Conservation (phyloP, 2,797 vertebrate genomes). For the Melanotaenia trifasciata region DNA sequence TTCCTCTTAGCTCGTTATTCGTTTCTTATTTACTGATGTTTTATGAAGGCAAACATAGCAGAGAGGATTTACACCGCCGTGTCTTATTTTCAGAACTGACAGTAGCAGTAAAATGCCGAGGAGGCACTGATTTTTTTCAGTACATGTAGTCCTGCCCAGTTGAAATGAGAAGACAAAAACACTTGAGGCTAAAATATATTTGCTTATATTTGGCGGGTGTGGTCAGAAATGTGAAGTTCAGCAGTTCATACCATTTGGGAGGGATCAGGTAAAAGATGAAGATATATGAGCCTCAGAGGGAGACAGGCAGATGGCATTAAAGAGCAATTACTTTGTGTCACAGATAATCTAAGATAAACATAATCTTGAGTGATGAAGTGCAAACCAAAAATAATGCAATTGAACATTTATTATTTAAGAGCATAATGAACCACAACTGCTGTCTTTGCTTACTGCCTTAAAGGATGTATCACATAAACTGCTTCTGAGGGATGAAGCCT, state of each 20-base stretch:
- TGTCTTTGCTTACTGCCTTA: conserved; percentile 7
- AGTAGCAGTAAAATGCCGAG: conserved; percentile 16
- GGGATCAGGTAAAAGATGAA: conserved; percentile 29
- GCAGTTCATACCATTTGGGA: conserved; percentile 12
- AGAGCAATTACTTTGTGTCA: conserved; percentile 46
- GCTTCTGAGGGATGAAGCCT: conserved; percentile 1
- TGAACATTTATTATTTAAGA: conserved; percentile 57
- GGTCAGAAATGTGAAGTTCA: conserved; percentile 13
- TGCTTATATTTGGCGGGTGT: conserved; percentile 26
- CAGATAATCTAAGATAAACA: conserved; percentile 50
- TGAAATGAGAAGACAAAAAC: conserved; percentile 6
- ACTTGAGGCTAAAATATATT: conserved; percentile 15
- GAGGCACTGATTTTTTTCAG: neutral
- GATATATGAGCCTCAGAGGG: conserved; percentile 33
- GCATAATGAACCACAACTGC: conserved; percentile 46
- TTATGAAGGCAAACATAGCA: conserved; percentile 25
- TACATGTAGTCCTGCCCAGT: neutral
- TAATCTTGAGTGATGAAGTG: conserved; percentile 36
- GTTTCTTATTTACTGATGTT: conserved; percentile 53
- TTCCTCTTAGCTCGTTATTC: conserved; percentile 51
- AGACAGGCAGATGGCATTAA: conserved; percentile 56
- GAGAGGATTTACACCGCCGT: conserved; percentile 42
- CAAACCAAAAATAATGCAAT: conserved; percentile 64
- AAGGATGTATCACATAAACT: neutral
- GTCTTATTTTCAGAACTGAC: conserved; percentile 49